Evolutionary conservation across 2,113 vertebrate genomes (phyloP).

Genomic region (Reinhardtius hippoglossoides): DNA sequence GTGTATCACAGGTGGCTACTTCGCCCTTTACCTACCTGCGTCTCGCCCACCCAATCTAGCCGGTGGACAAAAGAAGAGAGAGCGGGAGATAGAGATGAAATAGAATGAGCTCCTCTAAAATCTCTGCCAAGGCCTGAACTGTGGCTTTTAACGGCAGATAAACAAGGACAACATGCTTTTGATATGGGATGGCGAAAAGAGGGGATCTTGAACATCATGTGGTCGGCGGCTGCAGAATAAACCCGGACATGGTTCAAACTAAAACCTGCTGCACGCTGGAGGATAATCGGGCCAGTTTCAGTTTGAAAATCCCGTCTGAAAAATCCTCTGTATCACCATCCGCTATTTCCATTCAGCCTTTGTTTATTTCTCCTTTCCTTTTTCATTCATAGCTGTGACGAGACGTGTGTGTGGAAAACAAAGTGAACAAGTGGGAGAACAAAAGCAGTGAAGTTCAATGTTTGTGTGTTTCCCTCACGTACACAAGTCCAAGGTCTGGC

Average conservation of each 20-base stretch:
- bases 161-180: conserved; percentile 56
- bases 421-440: conserved; percentile 4
- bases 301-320: no score
- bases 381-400: background rate
- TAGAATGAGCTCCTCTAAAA: conserved; percentile 61
- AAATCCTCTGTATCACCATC: no score
- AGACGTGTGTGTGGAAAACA: background rate
- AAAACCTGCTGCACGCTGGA: no score
- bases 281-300: no score
- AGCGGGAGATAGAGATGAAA: conserved; percentile 55
- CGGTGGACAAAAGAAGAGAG: conserved; percentile 49
- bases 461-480: conserved; percentile 29
- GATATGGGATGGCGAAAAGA: background rate
- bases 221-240: no score
- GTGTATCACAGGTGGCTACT: conserved; percentile 59
- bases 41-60: conserved; percentile 61
- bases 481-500: conserved; percentile 50
- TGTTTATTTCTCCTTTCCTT: background rate
- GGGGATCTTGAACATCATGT: background rate
- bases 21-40: conserved; percentile 63
- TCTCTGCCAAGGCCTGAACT: conserved; percentile 38
- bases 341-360: no score
- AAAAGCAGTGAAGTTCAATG: conserved; percentile 48
- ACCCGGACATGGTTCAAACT: no score
- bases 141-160: conserved; percentile 50